Evolutionary conservation across 2,888 invertebrate species (phyloP).

Genomic region (Ischnus inquisitorius): DNA sequence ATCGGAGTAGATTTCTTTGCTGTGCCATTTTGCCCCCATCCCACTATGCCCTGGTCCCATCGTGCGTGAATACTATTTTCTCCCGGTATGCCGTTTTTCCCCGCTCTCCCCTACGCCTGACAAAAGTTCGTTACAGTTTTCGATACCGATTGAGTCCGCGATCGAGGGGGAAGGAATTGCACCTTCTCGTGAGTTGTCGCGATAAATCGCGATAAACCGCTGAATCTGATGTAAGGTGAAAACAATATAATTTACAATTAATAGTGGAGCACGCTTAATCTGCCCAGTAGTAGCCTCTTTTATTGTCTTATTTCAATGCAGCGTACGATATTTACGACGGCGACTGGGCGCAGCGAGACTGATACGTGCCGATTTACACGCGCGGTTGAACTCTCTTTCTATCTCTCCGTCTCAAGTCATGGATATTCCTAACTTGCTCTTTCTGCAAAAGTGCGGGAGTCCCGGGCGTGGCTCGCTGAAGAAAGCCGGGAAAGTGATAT

Average conservation of each 20-base stretch:
- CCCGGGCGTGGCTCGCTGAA: slow-evolving; percentile 76
- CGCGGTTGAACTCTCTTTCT: slow-evolving; percentile 44
- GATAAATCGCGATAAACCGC: background rate
- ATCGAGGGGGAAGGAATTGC: no score
- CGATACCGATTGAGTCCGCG: no score
- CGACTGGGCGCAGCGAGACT: slow-evolving; percentile 42
- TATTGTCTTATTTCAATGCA: slow-evolving; percentile 26
- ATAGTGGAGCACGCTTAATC: slow-evolving; percentile 2
- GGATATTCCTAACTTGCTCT: slow-evolving; percentile 29
- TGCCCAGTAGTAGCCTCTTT: slow-evolving; percentile 13
- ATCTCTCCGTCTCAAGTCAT: slow-evolving; percentile 1
- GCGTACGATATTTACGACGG: slow-evolving; percentile 13
- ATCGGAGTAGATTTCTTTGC: no score
- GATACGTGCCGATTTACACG: slow-evolving; percentile 42
- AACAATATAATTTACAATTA: slow-evolving; percentile 49
- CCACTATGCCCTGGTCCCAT: no score
- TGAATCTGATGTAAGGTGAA: slow-evolving; percentile 42
- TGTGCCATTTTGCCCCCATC: no score
- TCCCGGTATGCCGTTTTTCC: no score
- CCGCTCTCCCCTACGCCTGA: no score
- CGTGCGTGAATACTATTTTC: no score
- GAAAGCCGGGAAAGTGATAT: slow-evolving; percentile 79
- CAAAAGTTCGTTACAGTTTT: no score
- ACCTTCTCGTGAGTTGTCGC: no score
- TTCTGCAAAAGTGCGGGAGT: slow-evolving; percentile 63